Evolutionary conservation across 1,140 invertebrate genomes (phyloP), one percentile per base, ranked within the genome.

Genomic region (Sesamia nonagrioides): DNA sequence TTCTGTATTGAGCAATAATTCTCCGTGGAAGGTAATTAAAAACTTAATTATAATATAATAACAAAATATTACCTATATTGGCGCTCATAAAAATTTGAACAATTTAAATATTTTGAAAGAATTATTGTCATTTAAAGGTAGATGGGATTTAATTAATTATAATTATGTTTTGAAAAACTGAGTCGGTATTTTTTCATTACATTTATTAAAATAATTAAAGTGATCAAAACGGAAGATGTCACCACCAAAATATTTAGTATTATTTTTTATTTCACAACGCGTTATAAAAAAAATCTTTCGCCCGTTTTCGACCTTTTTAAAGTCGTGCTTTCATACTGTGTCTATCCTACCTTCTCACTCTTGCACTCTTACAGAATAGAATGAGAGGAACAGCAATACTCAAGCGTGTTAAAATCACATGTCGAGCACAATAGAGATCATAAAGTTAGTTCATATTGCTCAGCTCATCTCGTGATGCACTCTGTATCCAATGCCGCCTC

Each of bases 191-290:
- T 8, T 9, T 42, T 42, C 40, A 7, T 42, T 42, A 42, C 17
- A 9, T 21, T 54, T 2, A 15, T 18, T 7, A 54, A 18, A 54
- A 54, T 52, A 63, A 40, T 66, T 33, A 18, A 75, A 52, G 6
- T 54, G 15, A 27, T 2, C n/a, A 50, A n/a, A 81, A 79, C 82
- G 84, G 78, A 86, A 87, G 84, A 85, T 84, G 82, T 86, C 88
- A 85, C 87, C 91, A 86, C 87, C 84, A 88, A 84, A 86, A 82
- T 84, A 80, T 82, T 77, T 80, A 83, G 82, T 83, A 85, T 89
- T 56, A 82, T 84, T 89, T 83, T 79, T 86, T 83, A 77, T 86
- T 90, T 94, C 91, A 94, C 92, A 94, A 94, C 91, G 89, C 91
- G 80, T 89, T 91, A 88, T 92, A 92, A 88, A 88, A 89, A 69